Conservation (phyloP, 92 coral and sea anemone genomes). For the Palythoa caribaeorum region DNA sequence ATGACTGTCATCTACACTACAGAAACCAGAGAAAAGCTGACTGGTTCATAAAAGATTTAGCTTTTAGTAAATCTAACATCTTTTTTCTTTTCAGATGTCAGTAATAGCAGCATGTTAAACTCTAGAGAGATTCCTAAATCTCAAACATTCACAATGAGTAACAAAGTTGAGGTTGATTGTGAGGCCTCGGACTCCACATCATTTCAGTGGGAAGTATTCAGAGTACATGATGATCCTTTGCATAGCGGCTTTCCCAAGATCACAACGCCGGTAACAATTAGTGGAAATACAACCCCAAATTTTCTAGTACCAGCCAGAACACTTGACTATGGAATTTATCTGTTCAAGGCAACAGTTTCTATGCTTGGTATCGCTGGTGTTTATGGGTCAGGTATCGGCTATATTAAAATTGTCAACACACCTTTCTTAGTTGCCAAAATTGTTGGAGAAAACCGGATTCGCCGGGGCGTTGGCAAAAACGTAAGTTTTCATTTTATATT, state of each 20-base stretch:
- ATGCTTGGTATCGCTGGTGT: slow-evolving; percentile 73
- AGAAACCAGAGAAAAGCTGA: no score
- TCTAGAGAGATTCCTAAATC: background rate
- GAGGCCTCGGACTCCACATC: slow-evolving; percentile 72
- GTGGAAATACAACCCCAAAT: slow-evolving; percentile 30
- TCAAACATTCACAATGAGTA: slow-evolving; percentile 5
- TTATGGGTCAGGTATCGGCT: slow-evolving; percentile 55
- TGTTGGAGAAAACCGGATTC: slow-evolving; percentile 53
- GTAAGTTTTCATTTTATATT: slow-evolving; percentile 34
- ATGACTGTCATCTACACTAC: no score
- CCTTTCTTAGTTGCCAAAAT: slow-evolving; percentile 63
- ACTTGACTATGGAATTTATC: slow-evolving; percentile 75
- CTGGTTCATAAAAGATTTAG: no score
- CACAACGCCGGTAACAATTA: background rate
- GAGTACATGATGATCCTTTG: slow-evolving; percentile 41
- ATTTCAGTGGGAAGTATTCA: slow-evolving; percentile 67
- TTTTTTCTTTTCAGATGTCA: background rate
- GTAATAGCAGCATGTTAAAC: background rate
- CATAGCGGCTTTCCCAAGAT: background rate
- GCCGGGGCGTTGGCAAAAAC: slow-evolving; percentile 37
- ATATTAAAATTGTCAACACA: slow-evolving; percentile 66
- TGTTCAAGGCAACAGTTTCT: slow-evolving; percentile 57
- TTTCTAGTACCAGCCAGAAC: slow-evolving; percentile 47
- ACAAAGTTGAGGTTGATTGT: slow-evolving; percentile 66
- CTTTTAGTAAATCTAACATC: no score